Conservation (phyloP, 2,113 vertebrate genomes). For the Heterotilapia buettikoferi region DNA sequence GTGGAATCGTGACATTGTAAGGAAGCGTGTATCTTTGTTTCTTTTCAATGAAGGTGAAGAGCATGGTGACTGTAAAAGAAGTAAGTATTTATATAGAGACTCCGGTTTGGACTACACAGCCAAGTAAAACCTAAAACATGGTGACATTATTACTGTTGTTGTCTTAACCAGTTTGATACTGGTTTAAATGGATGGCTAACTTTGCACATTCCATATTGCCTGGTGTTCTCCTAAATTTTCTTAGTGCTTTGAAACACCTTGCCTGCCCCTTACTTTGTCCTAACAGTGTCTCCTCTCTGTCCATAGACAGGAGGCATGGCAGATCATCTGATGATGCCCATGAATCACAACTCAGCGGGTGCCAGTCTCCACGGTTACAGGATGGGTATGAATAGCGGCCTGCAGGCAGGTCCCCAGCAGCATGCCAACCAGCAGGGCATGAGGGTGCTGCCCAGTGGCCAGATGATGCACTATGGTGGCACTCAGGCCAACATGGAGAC, state of each 20-base stretch:
- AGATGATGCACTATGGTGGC: constrained; percentile 84
- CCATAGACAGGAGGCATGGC: constrained; percentile 77
- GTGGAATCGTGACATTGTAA: neutral
- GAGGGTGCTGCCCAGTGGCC: constrained; percentile 69
- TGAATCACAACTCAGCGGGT: constrained; percentile 81
- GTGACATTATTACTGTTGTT: neutral
- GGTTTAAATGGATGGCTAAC: neutral
- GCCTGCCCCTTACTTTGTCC: neutral
- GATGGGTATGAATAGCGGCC: constrained; percentile 78
- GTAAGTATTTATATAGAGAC: neutral
- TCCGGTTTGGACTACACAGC: neutral
- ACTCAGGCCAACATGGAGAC: constrained; percentile 78
- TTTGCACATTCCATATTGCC: neutral
- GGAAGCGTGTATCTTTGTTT: neutral
- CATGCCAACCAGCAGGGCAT: constrained; percentile 79
- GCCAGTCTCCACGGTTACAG: constrained; percentile 81
- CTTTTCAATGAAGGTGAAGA: neutral
- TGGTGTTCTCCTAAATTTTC: neutral
- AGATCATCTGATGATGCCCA: constrained; percentile 92
- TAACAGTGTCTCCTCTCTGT: constrained; percentile 37
- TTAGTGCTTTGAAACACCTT: neutral
- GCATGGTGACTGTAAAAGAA: neutral
- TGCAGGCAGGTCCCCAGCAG: constrained; percentile 77
- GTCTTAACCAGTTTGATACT: neutral
- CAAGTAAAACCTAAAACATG: neutral